phyloP scores from a whole-genome alignment of 2,113 vertebrate genomes.

The Melanerpes aurifrons region DNA sequence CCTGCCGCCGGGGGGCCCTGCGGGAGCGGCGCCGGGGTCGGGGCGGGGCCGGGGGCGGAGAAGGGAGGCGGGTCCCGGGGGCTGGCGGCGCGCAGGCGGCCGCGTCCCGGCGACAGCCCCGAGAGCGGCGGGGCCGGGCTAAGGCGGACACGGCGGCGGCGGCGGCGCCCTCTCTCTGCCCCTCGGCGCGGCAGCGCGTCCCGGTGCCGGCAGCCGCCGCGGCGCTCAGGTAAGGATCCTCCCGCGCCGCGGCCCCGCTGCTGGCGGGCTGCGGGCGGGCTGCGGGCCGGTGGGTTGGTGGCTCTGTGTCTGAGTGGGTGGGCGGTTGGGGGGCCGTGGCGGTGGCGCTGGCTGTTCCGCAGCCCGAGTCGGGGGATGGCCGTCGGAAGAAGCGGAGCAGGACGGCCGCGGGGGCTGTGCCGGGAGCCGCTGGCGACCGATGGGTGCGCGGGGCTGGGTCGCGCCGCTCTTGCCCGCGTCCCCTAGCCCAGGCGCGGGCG shows the following conservation, averaged over 20 bases:
- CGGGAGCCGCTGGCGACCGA: background rate
- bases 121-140: slow-evolving; percentile 39
- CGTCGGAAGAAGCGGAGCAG: background rate
- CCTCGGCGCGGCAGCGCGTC: background rate
- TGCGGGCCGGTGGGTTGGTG: too few relatives aligned
- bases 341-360: background rate
- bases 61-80: background rate
- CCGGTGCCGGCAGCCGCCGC: background rate
- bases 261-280: too few relatives aligned
- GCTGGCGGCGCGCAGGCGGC: background rate
- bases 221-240: background rate
- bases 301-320: too few relatives aligned
- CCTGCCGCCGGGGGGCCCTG: background rate
- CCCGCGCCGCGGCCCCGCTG: background rate
- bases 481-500: background rate
- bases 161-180: background rate
- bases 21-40: background rate
- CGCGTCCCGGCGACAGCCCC: slow-evolving; percentile 17
- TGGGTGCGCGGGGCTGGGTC: background rate
- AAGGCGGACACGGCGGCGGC: background rate
- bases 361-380: background rate
- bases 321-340: too few relatives aligned
- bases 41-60: background rate
- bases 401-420: too few relatives aligned
- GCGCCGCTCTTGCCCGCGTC: background rate